Conservation (phyloP, 1,140 invertebrate species). For the Calliopsis andreniformis region DNA sequence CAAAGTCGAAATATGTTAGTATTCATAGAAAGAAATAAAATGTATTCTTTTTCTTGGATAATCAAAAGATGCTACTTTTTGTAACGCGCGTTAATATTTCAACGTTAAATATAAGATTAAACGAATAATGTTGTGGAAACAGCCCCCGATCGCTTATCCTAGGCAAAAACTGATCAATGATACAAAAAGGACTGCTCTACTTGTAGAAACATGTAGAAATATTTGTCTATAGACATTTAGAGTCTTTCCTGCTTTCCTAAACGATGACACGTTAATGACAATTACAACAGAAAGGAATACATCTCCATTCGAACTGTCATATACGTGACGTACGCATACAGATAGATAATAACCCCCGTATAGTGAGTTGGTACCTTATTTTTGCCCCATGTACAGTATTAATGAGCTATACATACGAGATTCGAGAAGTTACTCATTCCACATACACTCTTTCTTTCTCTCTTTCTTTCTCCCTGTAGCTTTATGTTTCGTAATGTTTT, state of each 20-base stretch:
- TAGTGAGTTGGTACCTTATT: not conserved
- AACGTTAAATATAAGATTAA: too few relatives aligned
- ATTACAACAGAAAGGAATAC: slow-evolving; percentile 24
- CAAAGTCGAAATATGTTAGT: too few relatives aligned
- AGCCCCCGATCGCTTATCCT: too few relatives aligned
- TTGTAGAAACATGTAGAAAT: too few relatives aligned
- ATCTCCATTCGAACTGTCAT: slow-evolving; percentile 14
- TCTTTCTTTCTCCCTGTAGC: not conserved
- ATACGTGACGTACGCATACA: slow-evolving; percentile 9
- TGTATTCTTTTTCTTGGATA: too few relatives aligned
- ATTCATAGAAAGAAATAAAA: too few relatives aligned
- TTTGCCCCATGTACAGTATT: not conserved
- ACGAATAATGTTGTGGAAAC: too few relatives aligned
- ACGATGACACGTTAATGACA: slow-evolving; percentile 20
- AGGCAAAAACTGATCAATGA: too few relatives aligned
- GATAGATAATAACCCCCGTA: not conserved
- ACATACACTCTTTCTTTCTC: not conserved
- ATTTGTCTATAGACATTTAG: too few relatives aligned
- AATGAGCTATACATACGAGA: not conserved
- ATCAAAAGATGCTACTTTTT: too few relatives aligned
- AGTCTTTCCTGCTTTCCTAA: slow-evolving; percentile 18
- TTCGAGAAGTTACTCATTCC: slow-evolving; percentile 9
- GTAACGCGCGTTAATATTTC: too few relatives aligned
- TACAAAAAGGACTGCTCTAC: too few relatives aligned
- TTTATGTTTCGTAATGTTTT: slow-evolving; percentile 28